These are phyloP conservation scores for Drosophila kohkoa DNA, from an alignment of 1,140 invertebrate species.

Conservation along the genomic window DNA sequence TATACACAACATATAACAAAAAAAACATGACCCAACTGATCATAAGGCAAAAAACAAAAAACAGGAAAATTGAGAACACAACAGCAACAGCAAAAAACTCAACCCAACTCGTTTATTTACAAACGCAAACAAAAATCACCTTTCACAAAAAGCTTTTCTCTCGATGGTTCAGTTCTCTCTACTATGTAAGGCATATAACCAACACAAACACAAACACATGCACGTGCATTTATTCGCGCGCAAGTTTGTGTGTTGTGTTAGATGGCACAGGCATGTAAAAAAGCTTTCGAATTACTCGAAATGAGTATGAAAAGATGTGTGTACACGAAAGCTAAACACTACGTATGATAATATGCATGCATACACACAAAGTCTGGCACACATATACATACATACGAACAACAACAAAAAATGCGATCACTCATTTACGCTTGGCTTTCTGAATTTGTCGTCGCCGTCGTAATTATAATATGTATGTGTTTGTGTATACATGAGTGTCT, in stretches of 20 bases:
- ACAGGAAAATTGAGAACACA: conserved; percentile 51
- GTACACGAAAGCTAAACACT: conserved; percentile 52
- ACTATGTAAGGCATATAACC: not conserved
- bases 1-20: conserved; percentile 4
- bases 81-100: conserved; percentile 15
- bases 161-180: conserved; percentile 61
- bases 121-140: conserved; percentile 74
- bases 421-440: conserved; percentile 49
- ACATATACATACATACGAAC: conserved; percentile 13
- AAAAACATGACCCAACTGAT: conserved; percentile 19
- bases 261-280: conserved; percentile 56
- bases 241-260: conserved; percentile 29
- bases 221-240: conserved; percentile 24
- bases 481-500: not conserved
- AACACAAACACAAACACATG: conserved; percentile 5
- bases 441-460: conserved; percentile 33
- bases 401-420: conserved; percentile 42
- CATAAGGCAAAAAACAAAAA: conserved; percentile 31
- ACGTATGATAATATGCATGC: conserved; percentile 15
- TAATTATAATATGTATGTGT: conserved; percentile 33
- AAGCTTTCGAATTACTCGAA: conserved; percentile 63
- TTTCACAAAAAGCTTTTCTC: conserved; percentile 82
- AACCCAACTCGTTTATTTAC: conserved; percentile 54
- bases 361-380: conserved; percentile 3
- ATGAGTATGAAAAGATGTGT: conserved; percentile 45